phyloP scores from a whole-genome alignment of 2,113 vertebrate genomes.

The Physeter macrocephalus region DNA sequence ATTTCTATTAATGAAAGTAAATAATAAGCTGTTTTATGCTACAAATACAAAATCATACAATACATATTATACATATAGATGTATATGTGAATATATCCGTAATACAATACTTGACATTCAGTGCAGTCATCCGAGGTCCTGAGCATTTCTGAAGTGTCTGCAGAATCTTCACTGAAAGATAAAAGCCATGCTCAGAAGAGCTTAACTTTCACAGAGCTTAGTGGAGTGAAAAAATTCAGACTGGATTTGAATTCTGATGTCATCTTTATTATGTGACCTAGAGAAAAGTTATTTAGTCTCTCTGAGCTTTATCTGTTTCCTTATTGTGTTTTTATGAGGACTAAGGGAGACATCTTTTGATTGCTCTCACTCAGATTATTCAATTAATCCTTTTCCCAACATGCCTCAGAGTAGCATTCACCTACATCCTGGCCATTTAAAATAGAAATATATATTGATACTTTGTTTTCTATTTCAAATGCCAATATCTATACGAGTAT shows the following conservation, averaged over 20 bases:
- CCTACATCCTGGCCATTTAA: background rate
- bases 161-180: background rate
- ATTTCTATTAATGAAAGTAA: background rate
- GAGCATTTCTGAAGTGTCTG: background rate
- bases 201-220: background rate
- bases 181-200: background rate
- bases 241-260: conserved; percentile 7
- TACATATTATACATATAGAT: background rate
- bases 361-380: background rate
- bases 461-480: background rate
- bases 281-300: background rate
- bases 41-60: background rate
- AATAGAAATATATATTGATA: background rate
- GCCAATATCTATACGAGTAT: background rate
- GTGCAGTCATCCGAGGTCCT: background rate
- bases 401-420: background rate
- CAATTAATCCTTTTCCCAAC: background rate
- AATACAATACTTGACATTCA: background rate
- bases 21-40: background rate
- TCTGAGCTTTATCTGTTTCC: background rate
- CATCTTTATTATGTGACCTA: background rate
- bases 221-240: background rate
- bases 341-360: background rate
- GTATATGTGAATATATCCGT: background rate
- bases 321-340: background rate